Base-by-base conservation (phyloP, 2,888 invertebrate genomes). In the Cheilosia soror region DNA sequence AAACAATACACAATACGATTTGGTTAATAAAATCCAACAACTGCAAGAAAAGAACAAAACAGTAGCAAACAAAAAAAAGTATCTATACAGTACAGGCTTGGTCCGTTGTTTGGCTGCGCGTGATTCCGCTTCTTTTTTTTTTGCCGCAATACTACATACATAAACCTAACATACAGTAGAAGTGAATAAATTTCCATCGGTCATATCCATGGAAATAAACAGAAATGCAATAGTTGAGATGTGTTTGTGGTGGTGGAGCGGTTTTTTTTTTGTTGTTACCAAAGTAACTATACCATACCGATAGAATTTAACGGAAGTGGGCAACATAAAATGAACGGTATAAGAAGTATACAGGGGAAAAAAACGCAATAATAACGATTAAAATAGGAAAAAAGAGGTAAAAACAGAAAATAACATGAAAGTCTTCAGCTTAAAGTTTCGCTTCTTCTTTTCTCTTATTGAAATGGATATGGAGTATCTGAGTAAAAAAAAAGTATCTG, bases 261-360 rank as follows among this genome's bases (percentile, higher is more conserved):
- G 20, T 53, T 20, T 44, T 9, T 53, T 20, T 44, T 9, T 11
- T 73, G 58, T 37, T 60, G 47, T 66, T 73, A 72, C 53, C 51
- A 72, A 68, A 73, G 57, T 68, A 49, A 75, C 58, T 55, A 68
- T 58, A 63, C 79, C 47, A 68, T 58, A 63, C 79, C 53, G 47
- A 80, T 76, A 60, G 60, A 58, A 66, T 71, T 75, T 80, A 84
- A 80, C 75, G 84, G 84, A 84, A 84, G 84, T 75, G 25, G 60
- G 66, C 66, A 84, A 69, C 65, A 65, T 71, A 33, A 84, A 80
- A 80, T 63, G 37, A 84, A 76, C 80, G 84, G 80, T 75, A 75
- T 53, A 58, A 42, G 42, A 69, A 53, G 29, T 25, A 57, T 6
- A 62, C 37, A 37, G 4, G 40, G 47, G 27, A 60, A 47, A 53